Conservation (phyloP, 2,113 vertebrate species). For the Natator depressus region DNA sequence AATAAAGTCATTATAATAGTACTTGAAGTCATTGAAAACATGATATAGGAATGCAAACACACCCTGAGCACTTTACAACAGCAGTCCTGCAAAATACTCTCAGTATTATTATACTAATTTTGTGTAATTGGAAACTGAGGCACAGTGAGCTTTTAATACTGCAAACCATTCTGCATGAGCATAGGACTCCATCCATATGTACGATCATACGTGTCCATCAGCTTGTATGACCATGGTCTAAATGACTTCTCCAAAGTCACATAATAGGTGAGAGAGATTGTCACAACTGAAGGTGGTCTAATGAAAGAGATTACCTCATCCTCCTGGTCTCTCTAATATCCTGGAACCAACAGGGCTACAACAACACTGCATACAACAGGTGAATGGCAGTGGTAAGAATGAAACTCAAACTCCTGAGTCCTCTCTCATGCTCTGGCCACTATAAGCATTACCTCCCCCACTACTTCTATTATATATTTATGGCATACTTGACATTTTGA, state of each 20-base stretch:
- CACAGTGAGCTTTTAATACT: neutral
- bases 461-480: neutral
- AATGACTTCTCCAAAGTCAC: neutral
- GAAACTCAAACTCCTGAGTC: neutral
- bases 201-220: neutral
- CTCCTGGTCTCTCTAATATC: neutral
- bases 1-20: neutral
- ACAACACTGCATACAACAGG: neutral
- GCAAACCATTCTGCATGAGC: neutral
- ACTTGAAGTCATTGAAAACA: neutral
- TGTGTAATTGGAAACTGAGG: neutral
- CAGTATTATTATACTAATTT: neutral
- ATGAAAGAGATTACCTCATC: neutral
- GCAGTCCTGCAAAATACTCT: neutral
- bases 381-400: neutral
- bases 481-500: neutral
- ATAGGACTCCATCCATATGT: fast-evolving
- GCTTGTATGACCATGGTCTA: neutral
- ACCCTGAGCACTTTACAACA: neutral
- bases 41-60: neutral
- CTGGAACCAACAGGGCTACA: neutral
- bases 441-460: neutral
- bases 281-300: neutral
- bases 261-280: neutral
- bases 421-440: neutral